phyloP scores from a whole-genome alignment of 2,888 invertebrate species.

The Cabera pusaria region DNA sequence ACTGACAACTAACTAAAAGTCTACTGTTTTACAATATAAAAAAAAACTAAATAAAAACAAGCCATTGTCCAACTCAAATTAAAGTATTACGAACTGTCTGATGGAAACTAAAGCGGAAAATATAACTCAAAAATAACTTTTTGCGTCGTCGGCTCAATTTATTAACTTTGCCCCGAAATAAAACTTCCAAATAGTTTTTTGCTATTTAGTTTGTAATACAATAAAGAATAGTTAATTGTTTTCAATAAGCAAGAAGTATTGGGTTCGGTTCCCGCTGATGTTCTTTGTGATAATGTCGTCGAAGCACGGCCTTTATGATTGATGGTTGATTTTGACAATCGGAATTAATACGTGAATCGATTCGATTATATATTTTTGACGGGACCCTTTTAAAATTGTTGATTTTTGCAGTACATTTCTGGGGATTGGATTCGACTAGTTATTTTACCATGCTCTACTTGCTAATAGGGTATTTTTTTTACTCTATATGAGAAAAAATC shows the following conservation, averaged over 20 bases:
- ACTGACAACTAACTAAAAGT: too few relatives aligned
- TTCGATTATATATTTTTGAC: slow-evolving; percentile 66
- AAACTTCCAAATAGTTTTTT: slow-evolving; percentile 47
- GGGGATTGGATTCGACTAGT: background rate
- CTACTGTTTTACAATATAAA: too few relatives aligned
- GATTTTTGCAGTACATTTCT: slow-evolving; percentile 47
- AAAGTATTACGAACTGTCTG: slow-evolving; percentile 6
- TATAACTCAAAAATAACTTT: slow-evolving; percentile 22
- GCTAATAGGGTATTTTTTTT: too few relatives aligned
- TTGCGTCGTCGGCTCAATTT: too few relatives aligned
- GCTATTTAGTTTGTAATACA: slow-evolving; percentile 52
- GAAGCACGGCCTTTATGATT: slow-evolving; percentile 66
- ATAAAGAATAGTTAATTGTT: slow-evolving; percentile 62
- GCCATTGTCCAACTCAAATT: too few relatives aligned
- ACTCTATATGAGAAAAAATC: too few relatives aligned
- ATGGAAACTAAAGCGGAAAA: slow-evolving; percentile 15
- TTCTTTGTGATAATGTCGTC: slow-evolving; percentile 62
- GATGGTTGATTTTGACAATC: slow-evolving; percentile 66
- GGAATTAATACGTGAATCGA: slow-evolving; percentile 72
- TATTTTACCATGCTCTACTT: slow-evolving; percentile 5
- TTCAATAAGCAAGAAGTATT: slow-evolving; percentile 47
- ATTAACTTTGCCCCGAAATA: too few relatives aligned
- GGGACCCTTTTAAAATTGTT: slow-evolving; percentile 47
- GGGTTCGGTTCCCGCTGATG: slow-evolving; percentile 50
- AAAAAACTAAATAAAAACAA: too few relatives aligned